Base-by-base conservation (phyloP, 2,797 vertebrate species). In the Pipistrellus pipistrellus region DNA sequence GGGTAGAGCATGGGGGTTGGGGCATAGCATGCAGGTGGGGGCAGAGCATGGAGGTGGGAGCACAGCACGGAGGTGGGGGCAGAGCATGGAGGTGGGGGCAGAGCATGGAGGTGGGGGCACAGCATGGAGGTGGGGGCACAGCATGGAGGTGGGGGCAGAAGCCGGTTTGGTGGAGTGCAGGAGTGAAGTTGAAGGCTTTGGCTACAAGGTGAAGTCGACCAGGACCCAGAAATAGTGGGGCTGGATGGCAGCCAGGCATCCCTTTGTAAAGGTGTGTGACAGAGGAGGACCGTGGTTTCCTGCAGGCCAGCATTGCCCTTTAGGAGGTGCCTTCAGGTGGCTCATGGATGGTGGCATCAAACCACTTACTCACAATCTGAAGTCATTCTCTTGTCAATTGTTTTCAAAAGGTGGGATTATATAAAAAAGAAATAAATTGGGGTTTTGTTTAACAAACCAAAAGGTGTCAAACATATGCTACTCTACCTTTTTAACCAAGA, bases 341-440 rank as follows among this genome's bases (percentile, higher is more conserved):
- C 25, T 57, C 20, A 1, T 6, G 11, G 46, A 6, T 4, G 0
- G 0, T 18, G 18, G 20, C 10, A 23, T 51, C 30, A 6, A 0
- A 35, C 64, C 38, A 71, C 7, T 38, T 32, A 10, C 25, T 15
- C 41, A 57, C 53, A 23, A 72, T 15, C 13, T 7, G 35, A 73
- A 11, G 12, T 57, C 30, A 25, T 30, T 71, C 11, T 80, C n/a
- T 71, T n/a, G 8, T 17, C 25, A 12, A 0, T 64, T 27, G 8
- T 38, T 38, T 23, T 81, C 35, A 81, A n/a, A 62, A 35, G 30
- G 68, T 55, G 4, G 35, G 21, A 41, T 87, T 41, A 14, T 14
- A 35, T 64, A 4, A 48, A 14, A 46, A 44, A 59, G 32, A 81
- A 4, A 6, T 64, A 4, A 46, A 27, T 83, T 72, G 5, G 21